Evolutionary conservation across 2,113 vertebrate genomes (phyloP), one percentile per base, ranked within the genome.

Genomic region (Hippocampus mohnikei): DNA sequence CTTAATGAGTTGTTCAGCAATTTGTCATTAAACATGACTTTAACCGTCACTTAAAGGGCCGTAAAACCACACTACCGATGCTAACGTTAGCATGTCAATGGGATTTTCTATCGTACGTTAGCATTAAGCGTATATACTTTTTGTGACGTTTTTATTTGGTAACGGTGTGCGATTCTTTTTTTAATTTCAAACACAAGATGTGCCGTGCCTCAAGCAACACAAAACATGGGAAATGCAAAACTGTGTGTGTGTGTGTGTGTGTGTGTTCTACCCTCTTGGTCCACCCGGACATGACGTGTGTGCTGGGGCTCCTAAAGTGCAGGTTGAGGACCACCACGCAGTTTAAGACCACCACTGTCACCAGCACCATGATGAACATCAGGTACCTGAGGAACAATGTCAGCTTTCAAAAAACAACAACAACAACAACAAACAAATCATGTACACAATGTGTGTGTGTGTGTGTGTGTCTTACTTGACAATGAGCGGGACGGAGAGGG

Each of bases 301-400:
- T 98, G 89, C 95, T 98, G 59, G 97, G 97, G 0, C 95, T 96
- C 41, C 97, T 94, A 84, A 97, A 98, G 87, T 98, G 97, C 78
- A 97, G 92, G 84, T 98, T 98, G 72, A 99, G 94, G 41, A 97
- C 94, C 33, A 98, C 88, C 0, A 97, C 94, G 0, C 93, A 95
- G 84, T 95, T 94, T 66, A 97, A 82, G 64, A 98, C 95, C 29
- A 97, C 95, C 0, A 95, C 88, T 0, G 97, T 93, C 75, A 99
- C 96, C 82, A 98, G 80, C 52, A 97, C 91, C 97, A 98, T 98
- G 87, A 95, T 94, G 25, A 99, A 98, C 88, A 97, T 96, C 81
- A 99, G 89, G 58, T 98, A 98, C 89, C 97, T 99, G 87, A 1
- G 10, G 5, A n/a, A 8, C 64, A 55, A 25, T 40, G 5, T 16